These are phyloP conservation scores for Lymantria monacha DNA, from an alignment of 2,888 invertebrate genomes.

Conservation along the genomic window DNA sequence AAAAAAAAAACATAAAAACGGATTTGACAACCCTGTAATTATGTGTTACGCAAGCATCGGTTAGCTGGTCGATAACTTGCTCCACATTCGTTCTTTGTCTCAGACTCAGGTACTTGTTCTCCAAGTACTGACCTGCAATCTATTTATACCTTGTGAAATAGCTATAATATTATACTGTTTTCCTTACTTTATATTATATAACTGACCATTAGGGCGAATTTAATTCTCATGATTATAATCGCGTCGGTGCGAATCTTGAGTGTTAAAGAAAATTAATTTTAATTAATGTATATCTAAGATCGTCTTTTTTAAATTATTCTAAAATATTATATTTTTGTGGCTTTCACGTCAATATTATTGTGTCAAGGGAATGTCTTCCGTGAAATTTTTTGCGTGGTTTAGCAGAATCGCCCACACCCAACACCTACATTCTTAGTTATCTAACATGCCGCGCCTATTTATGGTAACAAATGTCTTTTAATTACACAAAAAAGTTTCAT, in stretches of 20 bases:
- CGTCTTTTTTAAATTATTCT: constrained; percentile 6
- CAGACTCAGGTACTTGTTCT: constrained; percentile 30
- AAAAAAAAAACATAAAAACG: constrained; percentile 6
- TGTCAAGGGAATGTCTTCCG: background rate
- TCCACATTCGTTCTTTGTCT: constrained; percentile 76
- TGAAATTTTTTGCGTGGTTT: constrained; percentile 4
- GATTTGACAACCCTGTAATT: constrained; percentile 50
- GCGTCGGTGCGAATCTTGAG: constrained; percentile 14
- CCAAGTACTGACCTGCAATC: constrained; percentile 33
- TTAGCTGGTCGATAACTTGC: constrained; percentile 67
- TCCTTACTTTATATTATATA: constrained; percentile 24
- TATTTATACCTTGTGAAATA: constrained; percentile 23
- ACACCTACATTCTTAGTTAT: constrained; percentile 23
- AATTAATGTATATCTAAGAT: constrained; percentile 16
- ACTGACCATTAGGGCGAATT: constrained; percentile 22
- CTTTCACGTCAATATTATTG: no score
- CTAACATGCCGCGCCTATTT: constrained; percentile 22
- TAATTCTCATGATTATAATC: constrained; percentile 24
- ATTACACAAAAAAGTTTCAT: constrained; percentile 20
- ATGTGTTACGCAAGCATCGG: constrained; percentile 62
- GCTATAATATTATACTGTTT: constrained; percentile 14
- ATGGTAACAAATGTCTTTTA: constrained; percentile 24
- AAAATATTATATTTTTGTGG: background rate
- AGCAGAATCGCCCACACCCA: constrained; percentile 17
- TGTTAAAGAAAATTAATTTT: constrained; percentile 28